phyloP scores from a whole-genome alignment of 2,113 vertebrate genomes.

The Taxidea taxus region DNA sequence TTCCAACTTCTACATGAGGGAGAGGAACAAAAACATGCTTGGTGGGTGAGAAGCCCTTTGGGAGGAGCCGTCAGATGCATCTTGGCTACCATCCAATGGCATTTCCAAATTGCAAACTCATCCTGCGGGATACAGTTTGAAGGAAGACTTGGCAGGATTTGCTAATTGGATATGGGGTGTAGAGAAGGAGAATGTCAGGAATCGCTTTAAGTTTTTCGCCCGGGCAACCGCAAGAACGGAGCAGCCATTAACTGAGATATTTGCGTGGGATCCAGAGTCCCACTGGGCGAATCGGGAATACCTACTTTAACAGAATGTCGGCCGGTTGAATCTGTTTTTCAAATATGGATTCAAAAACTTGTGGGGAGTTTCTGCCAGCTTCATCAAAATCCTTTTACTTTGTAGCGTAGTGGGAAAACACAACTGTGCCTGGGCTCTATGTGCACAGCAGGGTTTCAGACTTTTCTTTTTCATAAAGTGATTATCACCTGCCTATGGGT shows the following conservation, averaged over 20 bases:
- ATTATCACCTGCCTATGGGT: neutral
- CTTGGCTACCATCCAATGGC: neutral
- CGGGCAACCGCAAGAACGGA: neutral
- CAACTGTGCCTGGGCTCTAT: neutral
- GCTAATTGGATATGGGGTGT: neutral
- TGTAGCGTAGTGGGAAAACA: too few species aligned
- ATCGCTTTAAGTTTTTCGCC: too few species aligned
- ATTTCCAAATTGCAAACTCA: neutral
- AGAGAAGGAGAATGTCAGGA: neutral
- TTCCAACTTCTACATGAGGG: neutral
- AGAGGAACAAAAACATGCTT: neutral
- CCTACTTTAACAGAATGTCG: neutral
- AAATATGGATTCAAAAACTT: neutral
- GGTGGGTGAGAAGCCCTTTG: neutral
- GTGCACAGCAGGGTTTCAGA: neutral
- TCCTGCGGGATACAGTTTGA: neutral
- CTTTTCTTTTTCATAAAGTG: neutral
- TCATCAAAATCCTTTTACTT: neutral
- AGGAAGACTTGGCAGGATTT: too few species aligned
- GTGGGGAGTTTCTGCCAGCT: neutral
- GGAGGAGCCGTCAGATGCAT: too few species aligned
- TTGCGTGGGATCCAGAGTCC: accelerated
- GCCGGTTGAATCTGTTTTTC: neutral
- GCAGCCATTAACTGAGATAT: neutral
- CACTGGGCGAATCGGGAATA: neutral